Percentiles rank a stretch among this genome's conserved stretches.
Conservation (phyloP, 2,888 invertebrate genomes). For the Eupithecia abbreviata region DNA sequence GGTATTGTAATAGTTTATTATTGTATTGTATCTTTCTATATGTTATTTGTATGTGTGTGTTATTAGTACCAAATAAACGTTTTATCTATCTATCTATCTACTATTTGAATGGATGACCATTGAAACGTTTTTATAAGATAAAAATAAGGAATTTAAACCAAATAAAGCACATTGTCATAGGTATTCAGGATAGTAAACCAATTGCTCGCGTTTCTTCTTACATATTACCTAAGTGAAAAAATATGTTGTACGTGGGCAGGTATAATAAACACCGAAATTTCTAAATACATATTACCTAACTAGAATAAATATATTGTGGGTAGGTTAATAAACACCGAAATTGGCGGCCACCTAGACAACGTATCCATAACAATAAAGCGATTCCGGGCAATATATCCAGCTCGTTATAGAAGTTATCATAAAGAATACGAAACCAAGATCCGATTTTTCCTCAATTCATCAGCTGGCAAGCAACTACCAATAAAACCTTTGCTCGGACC, state of each 20-base stretch:
- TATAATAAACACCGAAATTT: too few relatives aligned
- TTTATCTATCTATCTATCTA: too few relatives aligned
- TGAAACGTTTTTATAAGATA: too few relatives aligned
- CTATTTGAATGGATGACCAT: too few relatives aligned
- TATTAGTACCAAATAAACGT: too few relatives aligned
- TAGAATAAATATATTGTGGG: too few relatives aligned
- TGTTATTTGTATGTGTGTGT: too few relatives aligned
- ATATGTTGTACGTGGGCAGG: not conserved
- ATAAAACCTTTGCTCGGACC: slow-evolving; percentile 49
- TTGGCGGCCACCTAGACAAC: not conserved
- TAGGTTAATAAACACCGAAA: not conserved
- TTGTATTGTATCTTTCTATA: too few relatives aligned
- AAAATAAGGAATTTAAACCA: not conserved
- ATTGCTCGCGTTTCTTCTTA: not conserved
- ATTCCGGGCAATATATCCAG: not conserved
- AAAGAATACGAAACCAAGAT: slow-evolving; percentile 9
- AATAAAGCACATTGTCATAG: too few relatives aligned
- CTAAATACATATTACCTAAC: too few relatives aligned
- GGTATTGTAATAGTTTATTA: too few relatives aligned
- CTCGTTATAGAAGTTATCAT: slow-evolving; percentile 2
- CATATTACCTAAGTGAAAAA: not conserved
- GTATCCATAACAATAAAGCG: slow-evolving; percentile 8
- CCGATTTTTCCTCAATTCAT: slow-evolving; percentile 44
- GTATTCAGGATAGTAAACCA: not conserved
- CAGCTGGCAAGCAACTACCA: slow-evolving; percentile 51